Conservation (phyloP, 2,113 vertebrate genomes). For the Megaceryle maxima region DNA sequence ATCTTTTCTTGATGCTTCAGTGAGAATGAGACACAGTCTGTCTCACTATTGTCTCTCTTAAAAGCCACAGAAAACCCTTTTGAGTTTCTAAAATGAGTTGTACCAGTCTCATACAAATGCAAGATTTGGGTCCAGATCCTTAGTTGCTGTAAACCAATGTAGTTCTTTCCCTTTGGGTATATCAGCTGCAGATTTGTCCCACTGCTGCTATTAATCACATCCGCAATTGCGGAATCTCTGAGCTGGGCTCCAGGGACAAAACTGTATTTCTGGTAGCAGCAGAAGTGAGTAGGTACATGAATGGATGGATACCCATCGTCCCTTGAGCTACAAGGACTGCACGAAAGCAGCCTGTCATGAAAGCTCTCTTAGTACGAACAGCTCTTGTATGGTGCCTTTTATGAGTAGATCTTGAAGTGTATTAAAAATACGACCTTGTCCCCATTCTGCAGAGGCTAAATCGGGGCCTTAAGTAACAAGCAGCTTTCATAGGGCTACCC, state of each 20-base stretch:
- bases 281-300: not conserved
- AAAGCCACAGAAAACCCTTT: not conserved
- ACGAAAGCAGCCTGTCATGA: not conserved
- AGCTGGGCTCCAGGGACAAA: not conserved
- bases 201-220: slow-evolving; percentile 3
- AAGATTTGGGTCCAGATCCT: not conserved
- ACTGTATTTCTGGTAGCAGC: slow-evolving; percentile 19
- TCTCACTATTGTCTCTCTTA: slow-evolving; percentile 11
- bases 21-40: not conserved
- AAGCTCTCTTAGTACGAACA: not conserved
- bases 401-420: not conserved
- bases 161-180: not conserved
- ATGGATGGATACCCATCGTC: not conserved
- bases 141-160: not conserved
- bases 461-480: not conserved
- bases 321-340: not conserved
- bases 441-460: not conserved
- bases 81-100: not conserved
- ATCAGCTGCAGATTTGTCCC: not conserved
- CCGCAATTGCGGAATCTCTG: not conserved
- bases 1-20: not conserved
- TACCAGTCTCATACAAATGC: not conserved
- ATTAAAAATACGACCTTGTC: not conserved
- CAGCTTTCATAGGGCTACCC: not conserved
- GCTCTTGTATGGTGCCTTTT: not conserved